Evolutionary conservation across 2,113 vertebrate species (phyloP).

Genomic region (Anthoscopus minutus): DNA sequence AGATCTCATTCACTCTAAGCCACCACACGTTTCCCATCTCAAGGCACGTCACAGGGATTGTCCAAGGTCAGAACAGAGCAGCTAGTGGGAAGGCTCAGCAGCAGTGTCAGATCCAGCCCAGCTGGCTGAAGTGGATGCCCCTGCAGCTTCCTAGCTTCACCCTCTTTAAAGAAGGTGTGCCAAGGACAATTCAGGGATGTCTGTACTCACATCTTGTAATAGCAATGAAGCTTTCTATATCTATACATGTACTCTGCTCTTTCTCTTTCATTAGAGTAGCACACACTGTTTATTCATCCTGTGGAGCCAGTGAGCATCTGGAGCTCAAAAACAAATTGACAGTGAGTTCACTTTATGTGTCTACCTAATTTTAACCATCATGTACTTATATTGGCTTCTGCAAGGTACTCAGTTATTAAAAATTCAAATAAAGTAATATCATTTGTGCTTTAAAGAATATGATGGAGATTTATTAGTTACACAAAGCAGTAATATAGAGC

Average conservation of each 20-base stretch:
- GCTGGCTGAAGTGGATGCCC: not conserved
- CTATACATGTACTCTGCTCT: not conserved
- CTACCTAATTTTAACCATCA: not conserved
- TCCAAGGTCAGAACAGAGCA: not conserved
- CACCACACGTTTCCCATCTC: not conserved
- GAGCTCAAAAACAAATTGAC: not conserved
- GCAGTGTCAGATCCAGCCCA: not conserved
- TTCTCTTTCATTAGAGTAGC: not conserved
- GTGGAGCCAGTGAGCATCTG: not conserved
- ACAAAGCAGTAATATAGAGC: not conserved
- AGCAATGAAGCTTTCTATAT: not conserved
- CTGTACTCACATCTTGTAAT: not conserved
- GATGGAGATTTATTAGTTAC: not conserved
- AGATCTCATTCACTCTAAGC: not conserved
- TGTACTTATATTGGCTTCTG: not conserved
- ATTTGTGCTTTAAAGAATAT: not conserved
- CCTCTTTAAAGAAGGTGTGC: not conserved
- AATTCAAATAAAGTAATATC: not conserved
- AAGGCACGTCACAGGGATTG: rapidly evolving
- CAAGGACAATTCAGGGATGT: not conserved
- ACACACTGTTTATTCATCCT: not conserved
- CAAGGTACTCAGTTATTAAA: not conserved
- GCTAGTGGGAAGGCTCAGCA: not conserved
- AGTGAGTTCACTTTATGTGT: not conserved
- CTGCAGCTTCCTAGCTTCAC: not conserved